Evolutionary conservation across 2,888 invertebrate species (phyloP).

Genomic region (Sympetrum striolatum): DNA sequence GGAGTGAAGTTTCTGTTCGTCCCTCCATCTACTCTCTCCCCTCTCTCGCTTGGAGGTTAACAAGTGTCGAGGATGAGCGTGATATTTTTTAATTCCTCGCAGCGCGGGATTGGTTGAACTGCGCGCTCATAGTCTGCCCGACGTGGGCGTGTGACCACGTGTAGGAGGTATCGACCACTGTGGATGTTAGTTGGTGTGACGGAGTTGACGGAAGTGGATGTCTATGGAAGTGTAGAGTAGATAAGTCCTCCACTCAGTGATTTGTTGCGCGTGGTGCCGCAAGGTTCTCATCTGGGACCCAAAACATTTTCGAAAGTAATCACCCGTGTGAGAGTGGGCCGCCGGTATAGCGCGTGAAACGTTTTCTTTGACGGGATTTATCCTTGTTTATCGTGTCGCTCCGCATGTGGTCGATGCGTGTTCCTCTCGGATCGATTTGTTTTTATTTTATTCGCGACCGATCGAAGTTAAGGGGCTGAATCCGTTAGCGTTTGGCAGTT

Average conservation of each 20-base stretch:
- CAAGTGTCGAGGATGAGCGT: not conserved
- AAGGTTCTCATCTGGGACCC: too few relatives aligned
- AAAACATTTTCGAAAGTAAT: too few relatives aligned
- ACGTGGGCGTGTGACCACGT: not conserved
- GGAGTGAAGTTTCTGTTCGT: too few relatives aligned
- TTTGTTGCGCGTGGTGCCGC: not conserved
- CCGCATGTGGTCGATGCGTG: not conserved
- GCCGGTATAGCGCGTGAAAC: not conserved
- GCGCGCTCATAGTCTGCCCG: not conserved
- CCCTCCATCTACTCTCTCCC: not conserved
- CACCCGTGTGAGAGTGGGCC: too few relatives aligned
- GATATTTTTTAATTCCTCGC: not conserved
- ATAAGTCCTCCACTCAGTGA: not conserved
- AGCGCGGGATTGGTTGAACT: not conserved
- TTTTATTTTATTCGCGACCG: not conserved
- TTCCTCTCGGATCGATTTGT: not conserved
- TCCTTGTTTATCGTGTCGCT: not conserved
- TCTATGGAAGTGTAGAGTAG: not conserved
- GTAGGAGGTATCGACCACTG: not conserved
- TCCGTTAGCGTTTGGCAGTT: not conserved
- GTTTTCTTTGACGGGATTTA: not conserved
- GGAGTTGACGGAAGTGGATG: not conserved
- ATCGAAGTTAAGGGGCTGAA: not conserved
- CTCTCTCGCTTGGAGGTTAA: too few relatives aligned
- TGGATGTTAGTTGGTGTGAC: not conserved